Evolutionary conservation across 1,140 invertebrate genomes (phyloP), one percentile per base, ranked within the genome.

Genomic region (Ruditapes philippinarum): DNA sequence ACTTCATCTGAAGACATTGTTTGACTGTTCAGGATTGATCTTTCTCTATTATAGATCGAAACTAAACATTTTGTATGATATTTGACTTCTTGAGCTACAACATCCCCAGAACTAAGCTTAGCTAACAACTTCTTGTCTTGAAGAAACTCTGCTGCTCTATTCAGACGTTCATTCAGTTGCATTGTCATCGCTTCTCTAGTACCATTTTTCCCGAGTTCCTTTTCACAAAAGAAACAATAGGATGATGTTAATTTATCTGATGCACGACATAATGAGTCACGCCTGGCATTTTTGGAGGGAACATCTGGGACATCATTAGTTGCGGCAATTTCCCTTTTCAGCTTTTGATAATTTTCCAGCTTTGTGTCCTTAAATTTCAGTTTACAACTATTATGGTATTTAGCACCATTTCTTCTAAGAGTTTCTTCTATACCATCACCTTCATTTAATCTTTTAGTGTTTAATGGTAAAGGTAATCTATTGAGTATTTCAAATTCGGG

Each of bases 81-180:
- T 38, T 89, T 90, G 12, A 78, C 25, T 49, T 91, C 89, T 73
- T 84, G 84, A 73, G 90, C 89, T n/a, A 89, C 70, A 33, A 89
- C 62, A 86, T 88, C 89, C 33, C 89, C 62, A 28, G 19, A 51
- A 89, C 91, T 89, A 51, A 90, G 60, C 25, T 62, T 89, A 19
- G 83, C 79, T 12, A 91, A 42, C 9, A 90, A 68, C 28, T 70
- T 87, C 76, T 28, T n/a, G 60, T 74, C 70, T 33, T 86, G 22
- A 36, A 74, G 45, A 38, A 28, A 76, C 19, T 14, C 36, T 14
- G 68, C 83, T 76, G n/a, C 36, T 60, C 70, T 65, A 1, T 25
- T 74, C 19, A 86, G 7, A 17, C 31, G 17, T 36, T 12, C 42
- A 86, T 86, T 22, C 36, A 57, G 17, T 57, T 76, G 36, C 42